A percentile compares a stretch with the other conserved stretches of the same genome.
Evolutionary conservation across 2,888 invertebrate genomes (phyloP).

Genomic region (Diarsia brunnea): DNA sequence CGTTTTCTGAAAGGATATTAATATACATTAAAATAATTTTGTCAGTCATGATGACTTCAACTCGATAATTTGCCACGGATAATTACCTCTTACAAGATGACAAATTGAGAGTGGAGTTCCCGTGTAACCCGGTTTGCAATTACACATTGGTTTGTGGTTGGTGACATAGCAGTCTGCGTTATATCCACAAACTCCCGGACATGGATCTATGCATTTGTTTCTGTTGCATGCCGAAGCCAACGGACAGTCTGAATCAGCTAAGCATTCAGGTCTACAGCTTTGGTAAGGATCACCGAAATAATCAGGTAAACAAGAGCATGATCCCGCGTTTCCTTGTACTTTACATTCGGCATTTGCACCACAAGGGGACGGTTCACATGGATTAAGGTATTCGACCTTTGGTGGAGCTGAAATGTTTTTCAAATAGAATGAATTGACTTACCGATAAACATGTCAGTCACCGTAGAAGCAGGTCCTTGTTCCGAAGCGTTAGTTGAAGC

Average conservation of each 20-base stretch:
- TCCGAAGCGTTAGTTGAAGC: slow-evolving; percentile 91
- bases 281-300: slow-evolving; percentile 95
- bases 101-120: slow-evolving; percentile 92
- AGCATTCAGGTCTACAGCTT: slow-evolving; percentile 93
- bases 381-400: slow-evolving; percentile 87
- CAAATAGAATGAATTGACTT: slow-evolving; percentile 82
- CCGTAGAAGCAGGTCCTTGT: slow-evolving; percentile 89
- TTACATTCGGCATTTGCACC: slow-evolving; percentile 94
- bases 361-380: slow-evolving; percentile 92
- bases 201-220: slow-evolving; percentile 93
- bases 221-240: slow-evolving; percentile 91
- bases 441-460: slow-evolving; percentile 82
- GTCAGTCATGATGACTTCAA: not conserved
- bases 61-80: slow-evolving; percentile 21
- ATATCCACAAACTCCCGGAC: slow-evolving; percentile 93
- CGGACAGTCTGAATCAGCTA: slow-evolving; percentile 92
- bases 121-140: slow-evolving; percentile 91
- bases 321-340: slow-evolving; percentile 93
- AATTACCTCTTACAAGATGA: slow-evolving; percentile 82
- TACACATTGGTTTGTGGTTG: slow-evolving; percentile 92
- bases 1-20: slow-evolving; percentile 78
- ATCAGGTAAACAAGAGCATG: slow-evolving; percentile 93
- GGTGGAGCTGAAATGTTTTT: slow-evolving; percentile 87
- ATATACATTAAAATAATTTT: slow-evolving; percentile 22
- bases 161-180: slow-evolving; percentile 92